Base-by-base conservation (phyloP, 2,888 invertebrate genomes). In the Plebejus anna region DNA sequence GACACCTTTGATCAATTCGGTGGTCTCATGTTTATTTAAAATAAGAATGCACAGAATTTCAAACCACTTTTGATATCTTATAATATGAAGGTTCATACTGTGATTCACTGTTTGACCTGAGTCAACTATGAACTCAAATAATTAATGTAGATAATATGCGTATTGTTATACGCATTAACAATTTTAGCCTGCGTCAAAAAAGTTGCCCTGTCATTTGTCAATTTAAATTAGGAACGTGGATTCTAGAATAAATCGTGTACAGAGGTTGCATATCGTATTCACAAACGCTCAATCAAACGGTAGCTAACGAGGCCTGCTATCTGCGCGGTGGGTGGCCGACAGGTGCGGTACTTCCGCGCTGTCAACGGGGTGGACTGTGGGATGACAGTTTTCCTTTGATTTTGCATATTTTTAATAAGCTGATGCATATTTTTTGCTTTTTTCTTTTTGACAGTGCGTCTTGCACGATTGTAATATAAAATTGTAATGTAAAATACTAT, bases 321-420 rank as follows among this genome's bases (percentile, higher is more conserved):
- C 81, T 81, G 55, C 84, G 80, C 82, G 78, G 84, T 85, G 85
- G 85, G 85, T 84, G 85, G 84, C 81, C 71, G 84, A 82, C 85
- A 84, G 84, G 83, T 84, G 84, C 82, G 79, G 84, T 85, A 83
- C 82, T 82, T 82, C 82, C 82, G 81, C 77, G 80, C 80, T 38
- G 78, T 78, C 79, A 79, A 79, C 78, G 76, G 73, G 28, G 61
- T 75, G 75, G 75, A 36, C 59, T 76, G 78, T 76, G 32, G 66
- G 66, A 66, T 66, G 32, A 32, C 66, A 66, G 32, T 66, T 36
- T 66, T 36, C 32, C 66, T 66, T 13, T 13, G 66, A 13, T 55
- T 75, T 75, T 57, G 59, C 57, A 75, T 59, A 36, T 66, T 36
- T 66, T 36, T 66, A 66, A 66, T 66, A 66, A 66, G 66, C 66